Percentiles rank a stretch among this genome's conserved stretches.
These are phyloP conservation scores for Drosophila borborema DNA, from an alignment of 2,888 invertebrate species.

Conservation along the genomic window DNA sequence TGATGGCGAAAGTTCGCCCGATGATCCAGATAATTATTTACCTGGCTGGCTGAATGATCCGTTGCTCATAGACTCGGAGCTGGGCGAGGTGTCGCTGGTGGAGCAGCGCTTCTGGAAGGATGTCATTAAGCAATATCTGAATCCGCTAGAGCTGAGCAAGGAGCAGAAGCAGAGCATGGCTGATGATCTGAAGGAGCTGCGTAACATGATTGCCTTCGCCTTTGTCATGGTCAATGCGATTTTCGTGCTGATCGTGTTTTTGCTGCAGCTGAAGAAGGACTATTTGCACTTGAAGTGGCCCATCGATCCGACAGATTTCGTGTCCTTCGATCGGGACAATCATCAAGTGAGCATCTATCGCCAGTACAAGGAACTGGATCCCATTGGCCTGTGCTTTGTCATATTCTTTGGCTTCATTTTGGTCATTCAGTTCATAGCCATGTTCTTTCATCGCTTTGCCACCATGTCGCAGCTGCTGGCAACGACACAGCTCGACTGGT, in stretches of 20 bases:
- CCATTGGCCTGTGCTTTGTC: conserved; percentile 91
- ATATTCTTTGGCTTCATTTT: conserved; percentile 90
- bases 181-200: conserved; percentile 85
- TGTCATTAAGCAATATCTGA: conserved; percentile 90
- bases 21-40: conserved; percentile 62
- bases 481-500: conserved; percentile 87
- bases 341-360: conserved; percentile 86
- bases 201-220: conserved; percentile 89
- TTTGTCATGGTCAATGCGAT: conserved; percentile 92
- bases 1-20: conserved; percentile 28
- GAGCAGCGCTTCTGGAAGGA: conserved; percentile 92
- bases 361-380: conserved; percentile 89
- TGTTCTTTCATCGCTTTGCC: conserved; percentile 91
- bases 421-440: conserved; percentile 90
- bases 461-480: conserved; percentile 91
- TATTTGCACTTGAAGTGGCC: conserved; percentile 90
- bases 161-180: conserved; percentile 86
- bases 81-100: conserved; percentile 88
- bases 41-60: conserved; percentile 90
- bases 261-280: conserved; percentile 90
- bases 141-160: conserved; percentile 89
- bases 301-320: conserved; percentile 86
- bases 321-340: conserved; percentile 85
- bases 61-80: conserved; percentile 88
- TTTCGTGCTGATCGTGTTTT: conserved; percentile 90